Evolutionary conservation across 2,888 invertebrate genomes (phyloP).

Genomic region (Rhopalosiphum nymphaeae): DNA sequence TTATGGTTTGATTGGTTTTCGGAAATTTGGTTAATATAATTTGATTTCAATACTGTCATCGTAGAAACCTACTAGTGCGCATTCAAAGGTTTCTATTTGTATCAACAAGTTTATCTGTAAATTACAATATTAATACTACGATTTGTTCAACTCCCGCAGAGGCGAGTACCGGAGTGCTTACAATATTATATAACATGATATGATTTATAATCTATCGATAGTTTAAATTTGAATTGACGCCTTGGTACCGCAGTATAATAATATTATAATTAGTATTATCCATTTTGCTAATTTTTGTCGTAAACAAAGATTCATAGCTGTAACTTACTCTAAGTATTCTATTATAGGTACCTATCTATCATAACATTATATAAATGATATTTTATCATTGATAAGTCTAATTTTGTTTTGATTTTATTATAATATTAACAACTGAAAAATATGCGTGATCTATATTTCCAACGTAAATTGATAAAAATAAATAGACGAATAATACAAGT

Average conservation of each 20-base stretch:
- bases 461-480: neutral
- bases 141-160: neutral
- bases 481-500: neutral
- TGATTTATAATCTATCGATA: neutral
- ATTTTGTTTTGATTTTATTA: neutral
- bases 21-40: neutral
- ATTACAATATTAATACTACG: neutral
- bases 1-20: slow-evolving; percentile 2
- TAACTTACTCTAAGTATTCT: neutral
- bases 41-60: neutral
- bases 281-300: neutral
- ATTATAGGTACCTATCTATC: neutral
- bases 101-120: neutral
- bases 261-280: neutral
- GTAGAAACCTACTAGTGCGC: neutral
- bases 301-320: neutral
- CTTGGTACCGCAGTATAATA: neutral
- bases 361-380: no score
- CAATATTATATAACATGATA: neutral
- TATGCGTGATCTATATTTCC: neutral
- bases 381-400: neutral
- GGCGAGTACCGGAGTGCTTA: neutral
- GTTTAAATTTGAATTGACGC: neutral
- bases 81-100: neutral
- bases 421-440: neutral